Base-by-base conservation (phyloP, 2,888 invertebrate species). In the Tenthredo distinguenda region DNA sequence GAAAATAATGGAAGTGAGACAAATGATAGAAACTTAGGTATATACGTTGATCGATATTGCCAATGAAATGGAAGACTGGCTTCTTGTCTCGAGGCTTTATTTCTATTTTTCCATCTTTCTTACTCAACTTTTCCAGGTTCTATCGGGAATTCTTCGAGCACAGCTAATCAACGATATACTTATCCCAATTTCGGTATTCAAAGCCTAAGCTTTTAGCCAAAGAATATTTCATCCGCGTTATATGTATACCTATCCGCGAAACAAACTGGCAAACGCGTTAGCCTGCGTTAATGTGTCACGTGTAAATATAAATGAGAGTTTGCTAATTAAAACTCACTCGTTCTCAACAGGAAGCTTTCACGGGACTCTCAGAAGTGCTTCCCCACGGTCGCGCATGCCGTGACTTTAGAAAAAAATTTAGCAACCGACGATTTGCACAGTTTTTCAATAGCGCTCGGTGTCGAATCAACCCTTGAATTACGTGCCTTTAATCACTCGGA, bases 1-100 rank as follows among this genome's bases (percentile, higher is more conserved):
- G 77, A 77, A 55, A 55, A 55, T 31, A 55, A 50, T 81, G 81
- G 34, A 40, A 81, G 40, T 62, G 81, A 81, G 81, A 81, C 81
- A 62, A 81, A 58, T 81, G 81, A 40, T 40, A 40, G 12, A n/a
- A 62, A 21, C 40, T 40, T 77, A 47, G 31, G 15, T 74, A 37
- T 77, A 47, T 77, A 47, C 50, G 55, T 47, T 62, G 62, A 81
- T 81, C 62, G 81, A 81, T 81, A 81, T 81, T 37, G 62, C 40
- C 62, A 62, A 81, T 81, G 21, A 81, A 50, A 81, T 21, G 15
- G 62, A 10, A 34, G 58, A 40, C 62, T 40, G 81, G 62, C 62
- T 62, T 55, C 55, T 31, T 47, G 77, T 77, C 50, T 77, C 0
- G 7, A 21, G 18, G 50, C 55, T 50, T 77, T 81, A 62, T 40